phyloP scores from a whole-genome alignment of 2,113 vertebrate genomes.

The Cephalopterus ornatus region DNA sequence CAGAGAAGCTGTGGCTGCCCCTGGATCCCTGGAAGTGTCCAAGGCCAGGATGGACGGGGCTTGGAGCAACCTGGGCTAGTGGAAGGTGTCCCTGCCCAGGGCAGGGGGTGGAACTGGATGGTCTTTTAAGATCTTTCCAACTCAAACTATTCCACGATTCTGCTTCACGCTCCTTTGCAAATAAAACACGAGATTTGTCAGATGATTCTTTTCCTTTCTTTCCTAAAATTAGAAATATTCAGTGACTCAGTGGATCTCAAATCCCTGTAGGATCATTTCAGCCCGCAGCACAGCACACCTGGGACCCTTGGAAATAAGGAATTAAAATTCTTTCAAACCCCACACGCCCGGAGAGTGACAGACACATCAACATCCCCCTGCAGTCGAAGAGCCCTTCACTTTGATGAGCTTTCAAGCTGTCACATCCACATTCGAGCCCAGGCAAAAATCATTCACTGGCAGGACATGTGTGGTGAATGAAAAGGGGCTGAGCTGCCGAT shows the following conservation, averaged over 20 bases:
- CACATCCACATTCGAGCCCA: neutral
- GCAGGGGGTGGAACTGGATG: neutral
- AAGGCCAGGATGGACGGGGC: too few relatives aligned
- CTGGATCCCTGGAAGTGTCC: neutral
- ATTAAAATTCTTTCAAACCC: neutral
- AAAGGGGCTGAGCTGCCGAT: neutral
- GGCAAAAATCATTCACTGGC: rapidly evolving
- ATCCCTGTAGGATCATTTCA: neutral
- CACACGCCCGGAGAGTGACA: neutral
- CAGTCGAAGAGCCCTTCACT: neutral
- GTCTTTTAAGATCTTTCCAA: neutral
- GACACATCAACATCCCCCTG: neutral
- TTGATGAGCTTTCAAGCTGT: neutral
- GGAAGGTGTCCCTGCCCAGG: neutral
- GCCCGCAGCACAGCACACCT: neutral
- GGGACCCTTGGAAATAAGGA: neutral
- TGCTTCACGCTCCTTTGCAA: rapidly evolving
- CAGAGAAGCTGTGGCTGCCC: neutral
- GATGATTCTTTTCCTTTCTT: neutral
- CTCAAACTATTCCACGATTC: neutral
- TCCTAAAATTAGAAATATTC: neutral
- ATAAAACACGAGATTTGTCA: neutral
- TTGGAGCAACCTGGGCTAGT: neutral
- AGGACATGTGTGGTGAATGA: neutral
- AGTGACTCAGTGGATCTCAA: neutral